phyloP scores from a whole-genome alignment of 2,888 invertebrate genomes.

The Julus scandinavius region DNA sequence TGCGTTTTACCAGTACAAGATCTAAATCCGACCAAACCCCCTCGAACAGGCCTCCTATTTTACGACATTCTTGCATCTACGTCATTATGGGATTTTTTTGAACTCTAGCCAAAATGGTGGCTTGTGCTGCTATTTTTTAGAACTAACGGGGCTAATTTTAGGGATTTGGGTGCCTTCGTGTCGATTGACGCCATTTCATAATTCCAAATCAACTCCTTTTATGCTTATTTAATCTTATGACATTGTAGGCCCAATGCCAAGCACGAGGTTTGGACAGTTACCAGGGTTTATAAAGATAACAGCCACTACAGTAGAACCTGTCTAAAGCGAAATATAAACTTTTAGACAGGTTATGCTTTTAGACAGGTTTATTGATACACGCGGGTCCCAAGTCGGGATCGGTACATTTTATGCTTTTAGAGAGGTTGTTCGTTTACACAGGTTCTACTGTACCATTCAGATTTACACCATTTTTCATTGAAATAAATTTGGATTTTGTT shows the following conservation, averaged over 20 bases:
- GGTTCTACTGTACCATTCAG: neutral
- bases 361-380: no score
- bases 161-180: neutral
- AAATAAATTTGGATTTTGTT: neutral
- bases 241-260: neutral
- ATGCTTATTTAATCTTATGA: neutral
- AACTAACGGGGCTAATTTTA: neutral
- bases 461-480: no score
- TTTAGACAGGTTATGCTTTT: no score
- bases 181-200: slow-evolving; percentile 34
- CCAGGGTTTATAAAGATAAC: neutral
- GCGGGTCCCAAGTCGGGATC: no score
- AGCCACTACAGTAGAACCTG: no score
- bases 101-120: slow-evolving; percentile 9
- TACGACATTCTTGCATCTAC: neutral
- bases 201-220: slow-evolving; percentile 3
- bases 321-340: no score
- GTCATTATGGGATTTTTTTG: neutral
- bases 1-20: neutral
- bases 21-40: slow-evolving; percentile 35
- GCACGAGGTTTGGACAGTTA: slow-evolving; percentile 2
- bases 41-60: neutral
- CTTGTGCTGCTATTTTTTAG: neutral
- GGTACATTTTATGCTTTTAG: no score
- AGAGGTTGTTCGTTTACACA: no score